Evolutionary conservation across 1,140 invertebrate species (phyloP).

Genomic region (Heterodera carotae): DNA sequence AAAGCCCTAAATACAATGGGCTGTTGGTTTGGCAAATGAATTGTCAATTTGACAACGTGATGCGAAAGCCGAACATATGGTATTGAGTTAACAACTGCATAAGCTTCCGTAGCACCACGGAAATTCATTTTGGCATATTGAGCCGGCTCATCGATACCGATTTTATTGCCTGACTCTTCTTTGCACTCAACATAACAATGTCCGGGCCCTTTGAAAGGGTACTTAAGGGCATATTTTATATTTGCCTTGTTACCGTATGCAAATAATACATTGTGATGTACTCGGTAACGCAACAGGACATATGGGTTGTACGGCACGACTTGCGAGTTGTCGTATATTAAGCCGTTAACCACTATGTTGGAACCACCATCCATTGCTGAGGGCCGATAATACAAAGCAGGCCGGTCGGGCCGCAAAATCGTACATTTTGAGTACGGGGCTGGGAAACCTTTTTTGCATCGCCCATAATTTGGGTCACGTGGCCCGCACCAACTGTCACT

Average conservation of each 20-base stretch:
- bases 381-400: constrained; percentile 1
- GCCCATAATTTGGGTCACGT: constrained; percentile 6
- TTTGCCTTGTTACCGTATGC: constrained; percentile 3
- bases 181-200: constrained; percentile 1
- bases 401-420: background rate
- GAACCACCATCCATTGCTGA: background rate
- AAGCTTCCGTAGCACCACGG: background rate
- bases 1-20: background rate
- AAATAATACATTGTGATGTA: constrained; percentile 9
- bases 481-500: background rate
- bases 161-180: background rate
- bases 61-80: background rate
- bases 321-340: constrained; percentile 13
- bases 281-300: background rate
- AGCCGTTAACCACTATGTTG: background rate
- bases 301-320: constrained; percentile 27
- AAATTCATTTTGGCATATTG: constrained; percentile 20
- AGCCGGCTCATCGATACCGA: constrained; percentile 14
- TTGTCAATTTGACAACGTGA: background rate
- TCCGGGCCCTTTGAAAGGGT: constrained; percentile 13
- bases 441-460: constrained; percentile 21
- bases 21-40: constrained; percentile 15
- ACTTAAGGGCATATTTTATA: constrained; percentile 15
- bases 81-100: background rate
- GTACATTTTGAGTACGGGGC: constrained; percentile 5